Evolutionary conservation across 2,888 invertebrate genomes (phyloP), one percentile per base, ranked within the genome.

Genomic region (Eretmocerus hayati): DNA sequence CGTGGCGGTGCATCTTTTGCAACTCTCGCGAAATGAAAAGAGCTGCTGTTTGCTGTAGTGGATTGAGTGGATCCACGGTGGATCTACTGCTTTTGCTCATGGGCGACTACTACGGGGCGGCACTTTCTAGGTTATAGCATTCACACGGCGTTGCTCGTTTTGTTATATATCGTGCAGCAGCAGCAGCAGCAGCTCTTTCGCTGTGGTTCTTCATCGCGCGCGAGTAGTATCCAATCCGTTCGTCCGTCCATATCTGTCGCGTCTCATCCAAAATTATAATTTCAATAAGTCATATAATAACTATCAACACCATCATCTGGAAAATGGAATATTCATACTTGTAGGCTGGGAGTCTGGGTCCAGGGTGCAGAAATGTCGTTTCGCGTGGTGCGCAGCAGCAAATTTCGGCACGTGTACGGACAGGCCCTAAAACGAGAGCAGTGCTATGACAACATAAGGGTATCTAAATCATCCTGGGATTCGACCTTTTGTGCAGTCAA

Each of bases 401-500:
- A 96, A 80, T 96, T 95, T 79, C 90, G 95, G 73, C 96, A 96
- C 80, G 94, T 96, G 69, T 88, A 83, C 71, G 92, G 91, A 60
- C 88, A 89, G 69, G 85, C 90, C 62, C 77, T 90, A 62, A 92
- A 94, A 77, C 82, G 95, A 72, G 95, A 96, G 72, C 90, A 92
- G 76, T 95, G 95, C 77, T 96, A 92, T 77, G 96, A 97, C 77
- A 94, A 94, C 75, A 86, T 97, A 66, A 80, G 93, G 71, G 94
- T 96, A 57, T 94, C 94, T 56, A 93, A 95, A 74, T 94, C 94
- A 70, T 94, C 95, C 45, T 96, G 96, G 90, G 97, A 97, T 73
- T 92, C 94, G 55, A 93, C 93, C 58, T 96, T 96, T 75, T 96
- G 95, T 79, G 92, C 94, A 60, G 95, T 96, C 64, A 97, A 97